Conservation (phyloP, 2,888 invertebrate species). For the Lasioglossum villosulum region DNA sequence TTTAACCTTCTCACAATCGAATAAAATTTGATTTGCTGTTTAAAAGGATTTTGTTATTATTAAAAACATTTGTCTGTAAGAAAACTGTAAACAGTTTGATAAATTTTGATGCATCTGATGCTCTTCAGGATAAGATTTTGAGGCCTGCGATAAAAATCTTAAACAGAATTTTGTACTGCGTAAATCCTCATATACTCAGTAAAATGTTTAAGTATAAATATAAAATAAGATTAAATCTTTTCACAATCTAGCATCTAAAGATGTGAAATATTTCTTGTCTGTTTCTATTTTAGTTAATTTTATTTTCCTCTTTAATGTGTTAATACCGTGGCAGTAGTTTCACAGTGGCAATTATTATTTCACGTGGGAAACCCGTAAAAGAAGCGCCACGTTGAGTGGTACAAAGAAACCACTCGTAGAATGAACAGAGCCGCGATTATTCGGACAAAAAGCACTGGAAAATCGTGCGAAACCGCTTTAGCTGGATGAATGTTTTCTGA, state of each 20-base stretch:
- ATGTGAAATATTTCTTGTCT: too few species aligned
- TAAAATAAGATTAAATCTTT: too few species aligned
- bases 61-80: too few species aligned
- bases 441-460: not conserved
- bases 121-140: too few species aligned
- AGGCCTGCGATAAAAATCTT: too few species aligned
- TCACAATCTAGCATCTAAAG: not conserved
- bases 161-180: not conserved
- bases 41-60: too few species aligned
- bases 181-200: not conserved
- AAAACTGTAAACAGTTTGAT: too few species aligned
- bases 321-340: not conserved
- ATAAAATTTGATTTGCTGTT: not conserved
- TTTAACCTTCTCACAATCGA: too few species aligned
- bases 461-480: not conserved
- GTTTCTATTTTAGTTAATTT: not conserved
- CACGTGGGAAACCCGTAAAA: not conserved
- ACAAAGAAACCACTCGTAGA: not conserved
- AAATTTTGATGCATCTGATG: too few species aligned
- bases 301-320: not conserved
- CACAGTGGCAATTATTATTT: not conserved
- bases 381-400: not conserved
- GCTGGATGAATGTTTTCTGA: not conserved
- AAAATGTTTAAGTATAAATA: not conserved
- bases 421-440: constrained; percentile 3